A percentile compares a stretch with the other conserved stretches of the same genome.
These are phyloP conservation scores for Lochmaea crataegi DNA, from an alignment of 2,888 invertebrate genomes.

Conservation along the genomic window DNA sequence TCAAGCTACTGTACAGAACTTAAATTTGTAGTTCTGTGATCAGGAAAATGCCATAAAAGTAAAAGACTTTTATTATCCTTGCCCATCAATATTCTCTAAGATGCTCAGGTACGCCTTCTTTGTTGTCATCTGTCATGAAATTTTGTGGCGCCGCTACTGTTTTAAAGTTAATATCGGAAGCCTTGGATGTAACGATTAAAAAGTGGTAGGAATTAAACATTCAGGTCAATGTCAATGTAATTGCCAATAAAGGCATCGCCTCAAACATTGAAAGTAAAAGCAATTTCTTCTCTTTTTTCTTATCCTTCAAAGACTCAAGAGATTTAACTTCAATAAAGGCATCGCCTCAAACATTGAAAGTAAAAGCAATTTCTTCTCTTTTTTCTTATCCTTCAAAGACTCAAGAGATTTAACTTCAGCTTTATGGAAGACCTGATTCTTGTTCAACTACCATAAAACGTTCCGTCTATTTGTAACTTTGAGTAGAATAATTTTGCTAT, in stretches of 20 bases:
- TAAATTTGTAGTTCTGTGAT: no score
- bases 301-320: no score
- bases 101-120: no score
- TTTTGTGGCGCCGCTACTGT: not conserved
- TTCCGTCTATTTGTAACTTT: no score
- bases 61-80: no score
- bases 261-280: slow-evolving; percentile 5
- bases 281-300: not conserved
- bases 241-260: slow-evolving; percentile 3
- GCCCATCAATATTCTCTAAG: no score
- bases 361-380: not conserved
- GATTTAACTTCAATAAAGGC: not conserved
- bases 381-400: not conserved
- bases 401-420: not conserved
- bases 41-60: no score
- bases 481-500: no score
- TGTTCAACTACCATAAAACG: no score
- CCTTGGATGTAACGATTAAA: slow-evolving; percentile 4
- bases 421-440: not conserved
- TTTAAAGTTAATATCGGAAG: not conserved
- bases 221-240: slow-evolving; percentile 17
- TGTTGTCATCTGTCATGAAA: no score
- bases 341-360: not conserved
- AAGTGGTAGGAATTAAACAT: slow-evolving; percentile 5
- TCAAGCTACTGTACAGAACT: no score